Percentiles rank a stretch among this genome's conserved stretches.
These are phyloP conservation scores for Podotricha telesiphe DNA, from an alignment of 2,888 invertebrate genomes.

Conservation along the genomic window DNA sequence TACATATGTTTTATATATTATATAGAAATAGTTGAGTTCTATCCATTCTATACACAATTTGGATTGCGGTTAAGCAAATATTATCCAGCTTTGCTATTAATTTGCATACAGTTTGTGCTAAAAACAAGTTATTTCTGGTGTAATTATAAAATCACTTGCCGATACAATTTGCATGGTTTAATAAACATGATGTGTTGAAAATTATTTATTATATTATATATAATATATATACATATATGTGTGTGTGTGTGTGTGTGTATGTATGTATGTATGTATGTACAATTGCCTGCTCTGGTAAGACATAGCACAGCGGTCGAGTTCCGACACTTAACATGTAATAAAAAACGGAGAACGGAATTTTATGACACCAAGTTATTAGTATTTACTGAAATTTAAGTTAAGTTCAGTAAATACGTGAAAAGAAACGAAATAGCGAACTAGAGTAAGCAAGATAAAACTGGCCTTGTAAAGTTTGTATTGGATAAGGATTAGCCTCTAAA, in stretches of 20 bases:
- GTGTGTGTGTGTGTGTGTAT: too few relatives aligned
- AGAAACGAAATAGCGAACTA: not conserved
- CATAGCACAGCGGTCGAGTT: too few relatives aligned
- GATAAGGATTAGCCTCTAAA: constrained; percentile 4
- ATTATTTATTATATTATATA: constrained; percentile 25
- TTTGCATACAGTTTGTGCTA: constrained; percentile 45
- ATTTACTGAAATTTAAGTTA: not conserved
- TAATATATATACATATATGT: too few relatives aligned
- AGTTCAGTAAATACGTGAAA: not conserved
- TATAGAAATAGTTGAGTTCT: constrained; percentile 3
- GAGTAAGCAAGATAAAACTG: not conserved
- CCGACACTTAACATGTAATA: too few relatives aligned
- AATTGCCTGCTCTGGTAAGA: too few relatives aligned
- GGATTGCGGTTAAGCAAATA: constrained; percentile 42
- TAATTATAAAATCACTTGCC: constrained; percentile 43
- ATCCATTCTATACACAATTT: constrained; percentile 32
- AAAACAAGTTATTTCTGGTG: constrained; percentile 35
- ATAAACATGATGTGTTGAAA: constrained; percentile 32
- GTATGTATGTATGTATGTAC: too few relatives aligned
- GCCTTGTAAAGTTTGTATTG: not conserved
- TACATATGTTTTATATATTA: not conserved
- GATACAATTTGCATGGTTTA: constrained; percentile 34
- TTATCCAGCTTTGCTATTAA: constrained; percentile 41
- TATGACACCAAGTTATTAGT: too few relatives aligned
- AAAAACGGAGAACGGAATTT: too few relatives aligned